Conservation (phyloP, 1,140 invertebrate species). For the Cheumatopsyche charites region DNA sequence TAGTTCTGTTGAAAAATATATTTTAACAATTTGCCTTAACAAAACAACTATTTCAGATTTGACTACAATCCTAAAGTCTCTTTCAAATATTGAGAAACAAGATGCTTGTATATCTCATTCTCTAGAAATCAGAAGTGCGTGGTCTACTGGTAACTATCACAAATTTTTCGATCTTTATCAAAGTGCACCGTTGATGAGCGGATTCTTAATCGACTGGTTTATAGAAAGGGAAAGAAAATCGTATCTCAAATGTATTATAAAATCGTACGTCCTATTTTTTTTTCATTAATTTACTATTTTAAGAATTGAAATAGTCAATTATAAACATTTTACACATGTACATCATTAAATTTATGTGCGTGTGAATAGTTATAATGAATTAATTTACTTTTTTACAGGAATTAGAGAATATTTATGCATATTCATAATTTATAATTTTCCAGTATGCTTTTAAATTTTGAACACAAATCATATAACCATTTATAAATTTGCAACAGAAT, state of each 20-base stretch:
- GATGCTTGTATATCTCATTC: slow-evolving; percentile 88
- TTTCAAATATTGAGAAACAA: slow-evolving; percentile 78
- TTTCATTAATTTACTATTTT: not conserved
- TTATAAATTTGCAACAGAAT: too few species aligned
- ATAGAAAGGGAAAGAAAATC: slow-evolving; percentile 87
- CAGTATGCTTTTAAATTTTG: too few species aligned
- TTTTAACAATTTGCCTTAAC: too few species aligned
- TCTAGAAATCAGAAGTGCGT: slow-evolving; percentile 84
- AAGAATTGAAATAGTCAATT: not conserved
- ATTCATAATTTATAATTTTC: not conserved
- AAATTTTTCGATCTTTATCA: slow-evolving; percentile 91
- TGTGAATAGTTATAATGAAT: too few species aligned
- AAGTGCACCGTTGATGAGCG: slow-evolving; percentile 90
- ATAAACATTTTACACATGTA: not conserved
- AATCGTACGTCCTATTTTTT: slow-evolving; percentile 82
- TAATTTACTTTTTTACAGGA: slow-evolving; percentile 47
- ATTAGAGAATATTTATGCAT: too few species aligned
- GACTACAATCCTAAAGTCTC: slow-evolving; percentile 83
- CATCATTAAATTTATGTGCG: too few species aligned
- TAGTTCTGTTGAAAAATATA: too few species aligned
- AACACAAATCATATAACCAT: too few species aligned
- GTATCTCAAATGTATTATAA: slow-evolving; percentile 90
- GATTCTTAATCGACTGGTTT: slow-evolving; percentile 97
- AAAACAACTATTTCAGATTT: slow-evolving; percentile 86
- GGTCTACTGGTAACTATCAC: slow-evolving; percentile 90